Evolutionary conservation across 1,140 invertebrate species (phyloP).

Genomic region (Formica selysi): DNA sequence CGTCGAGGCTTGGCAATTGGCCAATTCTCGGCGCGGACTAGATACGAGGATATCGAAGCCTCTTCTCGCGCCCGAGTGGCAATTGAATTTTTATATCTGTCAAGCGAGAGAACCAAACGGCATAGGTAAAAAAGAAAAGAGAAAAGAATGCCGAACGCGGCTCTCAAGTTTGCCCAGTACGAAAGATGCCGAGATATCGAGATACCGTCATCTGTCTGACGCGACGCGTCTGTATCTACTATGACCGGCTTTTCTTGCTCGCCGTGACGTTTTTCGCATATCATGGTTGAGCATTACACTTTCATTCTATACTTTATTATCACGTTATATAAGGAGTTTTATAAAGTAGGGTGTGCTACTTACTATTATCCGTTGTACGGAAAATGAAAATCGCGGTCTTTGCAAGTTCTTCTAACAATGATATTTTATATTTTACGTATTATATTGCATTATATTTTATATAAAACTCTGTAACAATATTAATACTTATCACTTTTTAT

Average conservation of each 20-base stretch:
- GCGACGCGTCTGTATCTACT: constrained; percentile 29
- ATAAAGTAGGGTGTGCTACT: background rate
- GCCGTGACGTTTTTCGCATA: constrained; percentile 17
- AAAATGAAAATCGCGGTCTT: background rate
- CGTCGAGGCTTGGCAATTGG: constrained; percentile 69
- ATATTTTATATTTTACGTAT: too few relatives aligned
- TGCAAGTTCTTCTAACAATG: background rate
- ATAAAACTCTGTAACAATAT: background rate
- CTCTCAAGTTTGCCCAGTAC: background rate
- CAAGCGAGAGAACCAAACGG: constrained; percentile 55
- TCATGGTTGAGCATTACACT: background rate
- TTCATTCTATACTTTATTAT: background rate
- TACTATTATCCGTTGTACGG: background rate
- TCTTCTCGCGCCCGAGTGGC: constrained; percentile 68
- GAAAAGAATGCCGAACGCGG: constrained; percentile 61
- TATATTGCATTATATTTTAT: too few relatives aligned
- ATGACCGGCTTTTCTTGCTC: background rate
- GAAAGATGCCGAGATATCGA: background rate
- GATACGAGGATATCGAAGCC: constrained; percentile 60
- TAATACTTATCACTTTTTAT: background rate
- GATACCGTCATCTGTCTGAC: constrained; percentile 56
- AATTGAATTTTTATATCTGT: constrained; percentile 78
- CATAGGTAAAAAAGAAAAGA: constrained; percentile 31
- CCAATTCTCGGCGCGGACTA: constrained; percentile 65
- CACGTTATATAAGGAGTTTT: background rate